Evolutionary conservation across 2,888 invertebrate genomes (phyloP).

Genomic region (Stenichneumon culpator): DNA sequence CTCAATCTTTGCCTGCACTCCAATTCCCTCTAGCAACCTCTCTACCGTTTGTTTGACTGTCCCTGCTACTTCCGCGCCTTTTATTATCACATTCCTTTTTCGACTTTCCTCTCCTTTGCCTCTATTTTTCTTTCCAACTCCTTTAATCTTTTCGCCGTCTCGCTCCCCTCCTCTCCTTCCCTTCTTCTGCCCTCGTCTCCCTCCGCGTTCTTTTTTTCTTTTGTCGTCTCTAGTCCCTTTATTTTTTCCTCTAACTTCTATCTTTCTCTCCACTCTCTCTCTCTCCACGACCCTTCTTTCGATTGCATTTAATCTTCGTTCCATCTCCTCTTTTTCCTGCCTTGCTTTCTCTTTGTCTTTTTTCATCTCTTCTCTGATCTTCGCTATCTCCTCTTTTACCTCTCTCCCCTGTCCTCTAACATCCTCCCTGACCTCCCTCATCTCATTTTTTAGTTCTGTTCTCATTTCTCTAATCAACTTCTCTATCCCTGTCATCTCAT

Average conservation of each 20-base stretch:
- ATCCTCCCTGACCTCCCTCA: no score
- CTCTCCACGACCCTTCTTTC: neutral
- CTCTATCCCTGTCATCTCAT: neutral
- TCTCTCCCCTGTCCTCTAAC: no score
- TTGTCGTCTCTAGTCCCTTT: neutral
- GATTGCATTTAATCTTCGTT: neutral
- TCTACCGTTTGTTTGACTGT: neutral
- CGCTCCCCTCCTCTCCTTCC: neutral
- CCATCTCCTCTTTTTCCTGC: neutral
- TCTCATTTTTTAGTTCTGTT: neutral
- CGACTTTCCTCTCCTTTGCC: neutral
- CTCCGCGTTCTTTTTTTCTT: neutral
- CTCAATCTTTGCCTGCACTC: neutral
- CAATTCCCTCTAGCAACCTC: neutral
- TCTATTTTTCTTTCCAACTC: slow-evolving; percentile 16
- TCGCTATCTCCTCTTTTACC: no score
- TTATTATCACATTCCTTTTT: slow-evolving; percentile 20
- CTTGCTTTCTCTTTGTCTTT: no score
- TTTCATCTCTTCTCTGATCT: no score
- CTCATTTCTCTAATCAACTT: slow-evolving; percentile 3
- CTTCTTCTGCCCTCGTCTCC: no score
- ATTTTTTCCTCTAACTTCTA: neutral
- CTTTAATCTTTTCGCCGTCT: neutral
- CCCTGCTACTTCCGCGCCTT: neutral
- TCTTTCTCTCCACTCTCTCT: neutral